These are phyloP conservation scores for Falco peregrinus DNA, from an alignment of 2,797 vertebrate species.

Conservation along the genomic window DNA sequence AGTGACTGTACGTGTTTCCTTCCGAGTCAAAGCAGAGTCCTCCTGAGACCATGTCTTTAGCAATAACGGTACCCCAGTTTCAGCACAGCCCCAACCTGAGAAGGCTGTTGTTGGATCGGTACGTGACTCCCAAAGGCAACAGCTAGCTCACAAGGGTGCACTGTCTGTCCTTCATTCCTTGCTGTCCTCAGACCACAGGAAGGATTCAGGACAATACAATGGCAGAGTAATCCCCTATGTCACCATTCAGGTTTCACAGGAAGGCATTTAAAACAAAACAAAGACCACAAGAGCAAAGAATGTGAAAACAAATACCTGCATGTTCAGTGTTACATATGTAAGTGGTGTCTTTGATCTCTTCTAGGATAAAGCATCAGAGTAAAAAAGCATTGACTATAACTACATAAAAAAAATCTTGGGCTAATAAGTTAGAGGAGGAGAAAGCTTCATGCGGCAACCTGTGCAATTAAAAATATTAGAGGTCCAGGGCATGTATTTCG, in stretches of 20 bases:
- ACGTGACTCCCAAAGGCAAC: not conserved
- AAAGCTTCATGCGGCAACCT: not conserved
- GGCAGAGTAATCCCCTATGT: not conserved
- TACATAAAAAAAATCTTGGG: not conserved
- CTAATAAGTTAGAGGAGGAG: not conserved
- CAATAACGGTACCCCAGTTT: not conserved
- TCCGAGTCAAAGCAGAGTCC: not conserved
- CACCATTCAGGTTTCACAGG: not conserved
- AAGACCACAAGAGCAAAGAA: not conserved
- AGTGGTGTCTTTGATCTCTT: not conserved
- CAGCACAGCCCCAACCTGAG: not conserved
- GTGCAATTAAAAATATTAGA: not conserved
- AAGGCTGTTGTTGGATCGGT: not conserved
- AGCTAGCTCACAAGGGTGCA: not conserved
- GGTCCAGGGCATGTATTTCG: not conserved
- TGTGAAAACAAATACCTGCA: not conserved
- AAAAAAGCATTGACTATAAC: not conserved
- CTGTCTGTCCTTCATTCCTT: not conserved
- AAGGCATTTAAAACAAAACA: not conserved
- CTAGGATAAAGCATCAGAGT: not conserved
- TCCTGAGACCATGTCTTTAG: not conserved
- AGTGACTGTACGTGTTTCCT: not conserved
- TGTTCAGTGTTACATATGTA: not conserved
- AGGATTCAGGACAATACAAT: not conserved
- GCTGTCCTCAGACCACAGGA: not conserved